Percentiles rank a stretch among this genome's conserved stretches.
Conservation (phyloP, 2,888 invertebrate species). For the Diploptera punctata region DNA sequence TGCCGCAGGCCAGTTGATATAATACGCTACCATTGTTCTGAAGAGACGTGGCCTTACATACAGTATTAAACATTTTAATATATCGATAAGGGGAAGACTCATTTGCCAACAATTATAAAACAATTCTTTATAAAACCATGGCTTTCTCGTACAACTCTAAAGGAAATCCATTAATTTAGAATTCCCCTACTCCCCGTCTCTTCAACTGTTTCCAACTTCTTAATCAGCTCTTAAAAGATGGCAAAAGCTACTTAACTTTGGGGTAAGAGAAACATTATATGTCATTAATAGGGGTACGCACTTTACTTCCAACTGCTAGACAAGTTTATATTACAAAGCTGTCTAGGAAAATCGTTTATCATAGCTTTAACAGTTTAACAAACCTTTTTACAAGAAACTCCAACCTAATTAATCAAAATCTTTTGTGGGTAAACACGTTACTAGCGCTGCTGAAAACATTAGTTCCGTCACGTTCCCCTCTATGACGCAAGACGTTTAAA, state of each 20-base stretch:
- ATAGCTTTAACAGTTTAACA: slow-evolving; percentile 24
- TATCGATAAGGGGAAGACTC: no score
- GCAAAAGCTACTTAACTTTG: slow-evolving; percentile 6
- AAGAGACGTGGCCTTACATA: no score
- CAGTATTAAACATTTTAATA: no score
- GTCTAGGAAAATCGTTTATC: slow-evolving; percentile 22
- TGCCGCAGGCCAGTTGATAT: no score
- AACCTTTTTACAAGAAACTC: slow-evolving; percentile 3
- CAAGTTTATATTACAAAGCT: slow-evolving; percentile 25
- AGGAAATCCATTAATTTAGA: slow-evolving; percentile 9
- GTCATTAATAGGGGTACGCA: neutral
- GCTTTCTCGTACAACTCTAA: no score
- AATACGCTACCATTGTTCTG: no score
- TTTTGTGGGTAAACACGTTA: slow-evolving; percentile 16
- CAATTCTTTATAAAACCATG: no score
- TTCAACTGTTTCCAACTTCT: neutral
- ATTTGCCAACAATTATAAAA: no score
- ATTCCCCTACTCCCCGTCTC: neutral
- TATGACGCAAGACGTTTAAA: no score
- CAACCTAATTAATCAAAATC: slow-evolving; percentile 26
- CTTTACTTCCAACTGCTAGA: neutral
- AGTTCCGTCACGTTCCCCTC: neutral
- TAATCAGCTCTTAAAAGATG: neutral
- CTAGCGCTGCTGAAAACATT: neutral
- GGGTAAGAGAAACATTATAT: neutral